A percentile compares a stretch with the other conserved stretches of the same genome.
Conservation (phyloP, 2,888 invertebrate genomes). For the Catocala nupta region DNA sequence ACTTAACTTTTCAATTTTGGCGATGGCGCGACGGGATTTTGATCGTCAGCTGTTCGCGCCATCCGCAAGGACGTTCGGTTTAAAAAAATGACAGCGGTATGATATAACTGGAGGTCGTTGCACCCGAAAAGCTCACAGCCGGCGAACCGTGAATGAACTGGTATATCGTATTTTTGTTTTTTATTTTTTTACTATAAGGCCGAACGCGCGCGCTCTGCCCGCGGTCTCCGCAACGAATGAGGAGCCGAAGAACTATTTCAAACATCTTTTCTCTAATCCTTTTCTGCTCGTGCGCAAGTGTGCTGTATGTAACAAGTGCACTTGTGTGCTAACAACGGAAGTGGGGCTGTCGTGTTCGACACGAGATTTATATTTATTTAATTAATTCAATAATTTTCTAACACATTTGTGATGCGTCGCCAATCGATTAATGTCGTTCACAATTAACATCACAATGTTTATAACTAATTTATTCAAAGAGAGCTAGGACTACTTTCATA, state of each 20-base stretch:
- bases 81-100: constrained; percentile 65
- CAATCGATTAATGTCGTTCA: constrained; percentile 28
- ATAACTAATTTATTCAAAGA: constrained; percentile 34
- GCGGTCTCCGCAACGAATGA: constrained; percentile 82
- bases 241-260: constrained; percentile 84
- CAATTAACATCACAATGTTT: constrained; percentile 26
- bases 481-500: neutral
- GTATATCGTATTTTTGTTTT: constrained; percentile 65
- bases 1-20: constrained; percentile 42
- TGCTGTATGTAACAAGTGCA: constrained; percentile 66
- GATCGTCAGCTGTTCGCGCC: constrained; percentile 75
- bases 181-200: constrained; percentile 48
- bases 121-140: constrained; percentile 68
- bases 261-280: constrained; percentile 85
- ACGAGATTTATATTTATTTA: constrained; percentile 60
- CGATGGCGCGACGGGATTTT: constrained; percentile 43
- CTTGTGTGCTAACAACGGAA: constrained; percentile 67
- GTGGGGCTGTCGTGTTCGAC: constrained; percentile 62
- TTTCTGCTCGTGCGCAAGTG: constrained; percentile 76
- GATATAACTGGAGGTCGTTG: constrained; percentile 73
- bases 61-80: constrained; percentile 73
- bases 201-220: constrained; percentile 76
- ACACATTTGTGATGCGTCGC: constrained; percentile 32
- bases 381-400: constrained; percentile 45
- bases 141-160: constrained; percentile 77